Evolutionary conservation across 2,797 vertebrate genomes (phyloP).

Genomic region (Hylomyscus alleni): DNA sequence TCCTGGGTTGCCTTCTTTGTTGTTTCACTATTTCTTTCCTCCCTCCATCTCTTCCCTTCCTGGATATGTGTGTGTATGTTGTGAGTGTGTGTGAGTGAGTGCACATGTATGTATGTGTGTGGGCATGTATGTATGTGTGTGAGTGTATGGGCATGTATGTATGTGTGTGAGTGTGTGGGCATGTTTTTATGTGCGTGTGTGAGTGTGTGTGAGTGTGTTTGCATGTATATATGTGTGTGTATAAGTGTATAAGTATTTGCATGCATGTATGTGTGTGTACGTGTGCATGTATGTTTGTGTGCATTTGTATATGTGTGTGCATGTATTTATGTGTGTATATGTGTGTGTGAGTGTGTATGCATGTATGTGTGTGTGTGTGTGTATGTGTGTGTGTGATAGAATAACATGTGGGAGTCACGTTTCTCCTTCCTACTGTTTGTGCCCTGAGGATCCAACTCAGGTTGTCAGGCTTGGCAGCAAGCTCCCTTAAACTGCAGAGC

Average conservation of each 20-base stretch:
- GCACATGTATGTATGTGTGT: too few relatives aligned
- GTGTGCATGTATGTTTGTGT: fast-evolving
- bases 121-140: too few relatives aligned
- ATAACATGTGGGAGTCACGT: background rate
- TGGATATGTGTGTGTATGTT: too few relatives aligned
- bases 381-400: background rate
- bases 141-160: too few relatives aligned
- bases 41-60: too few relatives aligned
- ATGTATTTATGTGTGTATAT: too few relatives aligned
- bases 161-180: too few relatives aligned
- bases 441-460: background rate
- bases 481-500: background rate
- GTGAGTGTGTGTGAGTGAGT: too few relatives aligned
- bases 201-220: too few relatives aligned
- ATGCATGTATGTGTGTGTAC: too few relatives aligned
- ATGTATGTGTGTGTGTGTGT: background rate
- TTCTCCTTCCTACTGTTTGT: background rate
- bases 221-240: fast-evolving
- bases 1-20: background rate
- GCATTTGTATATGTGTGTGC: too few relatives aligned
- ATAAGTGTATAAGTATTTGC: too few relatives aligned
- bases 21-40: background rate
- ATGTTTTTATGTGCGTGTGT: fast-evolving
- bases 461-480: background rate
- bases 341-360: fast-evolving